Base-by-base conservation (phyloP, 2,113 vertebrate genomes). In the Pollachius pollachius region DNA sequence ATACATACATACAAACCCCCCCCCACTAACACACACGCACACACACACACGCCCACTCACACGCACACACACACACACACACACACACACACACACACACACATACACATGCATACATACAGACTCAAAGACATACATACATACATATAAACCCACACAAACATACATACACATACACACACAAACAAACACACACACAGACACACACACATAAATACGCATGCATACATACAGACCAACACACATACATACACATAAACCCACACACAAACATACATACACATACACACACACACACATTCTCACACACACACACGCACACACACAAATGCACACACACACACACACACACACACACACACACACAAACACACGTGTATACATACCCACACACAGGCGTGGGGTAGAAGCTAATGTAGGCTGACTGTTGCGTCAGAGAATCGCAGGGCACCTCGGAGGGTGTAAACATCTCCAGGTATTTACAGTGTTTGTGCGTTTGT, bases 391-490 rank as follows among this genome's bases (percentile, higher is more conserved):
- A 57, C 54, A 57, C 54, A 57, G 30, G 16, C 52, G 13, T 16
- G 12, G 52, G 52, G 12, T 54, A 15, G 52, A 13, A 54, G 12
- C 12, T 54, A 15, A 54, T 54, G 57, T n/a, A 81, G 34, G 81
- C 75, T 75, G 67, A 69, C 67, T 83, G 70, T 75, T 84, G 81
- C 81, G 81, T 84, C 78, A 84, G 63, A 66, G 58, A 62, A 16
- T 65, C 18, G 58, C 65, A 65, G 75, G 52, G 72, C 52, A 75
- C 65, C 9, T 9, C 54, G n/a, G 54, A 17, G n/a, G 54, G 54
- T 57, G 15, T 57, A 17, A 16, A 57, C 54, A 57, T 57, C 54
- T 57, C 54, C 54, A 57, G 54, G 54, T 57, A 57, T 57, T n/a
- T 57, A 57, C 9, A 57, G 54, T 48, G 41, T 48, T 7, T 48